Base-by-base conservation (phyloP, 2,113 vertebrate genomes). In the Camelus bactrianus region DNA sequence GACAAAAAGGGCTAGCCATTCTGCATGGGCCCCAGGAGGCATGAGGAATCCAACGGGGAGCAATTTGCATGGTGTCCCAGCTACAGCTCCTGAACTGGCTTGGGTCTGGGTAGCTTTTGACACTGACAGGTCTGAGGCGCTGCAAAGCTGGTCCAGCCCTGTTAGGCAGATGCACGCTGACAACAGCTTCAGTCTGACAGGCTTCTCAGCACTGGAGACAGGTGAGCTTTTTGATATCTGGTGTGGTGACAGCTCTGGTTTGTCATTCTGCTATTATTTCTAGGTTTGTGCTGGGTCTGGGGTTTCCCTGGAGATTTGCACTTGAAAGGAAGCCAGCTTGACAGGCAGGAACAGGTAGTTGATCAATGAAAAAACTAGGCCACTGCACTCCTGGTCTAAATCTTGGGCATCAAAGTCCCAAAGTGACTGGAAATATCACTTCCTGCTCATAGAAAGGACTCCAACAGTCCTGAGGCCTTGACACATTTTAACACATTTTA, bases 151-250 rank as follows among this genome's bases (percentile, higher is more conserved):
- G 69, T 77, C 86, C 73, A 32, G 19, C 87, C 88, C 93, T 20
- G 4, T 88, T 69, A 92, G 80, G 80, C 87, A 42, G 26, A 52
- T 56, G 85, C 54, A 64, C 20, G 81, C 32, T 96, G 91, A 80
- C 48, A 73, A 26, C 58, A 90, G 87, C 88, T 96, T 42, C 58
- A 94, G 93, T 81, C n/a, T 96, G 90, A 94, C 70, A 94, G 93
- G 20, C 46, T 86, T 65, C 32, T 58, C 54, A 72, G 69, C 64
- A 35, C 88, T 77, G 48, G 54, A 90, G 94, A 91, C 80, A 76
- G 91, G 87, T 84, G 87, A 87, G 48, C 35, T 58, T 80, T 62
- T 82, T 89, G 92, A 70, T 30, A 62, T 30, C 67, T 83, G 50
- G 69, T 62, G 30, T 32, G 8, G 11, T 92, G 92, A 93, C 94